Evolutionary conservation across 2,113 vertebrate species (phyloP), one percentile per base, ranked within the genome.

Genomic region (Triplophysa dalaica): DNA sequence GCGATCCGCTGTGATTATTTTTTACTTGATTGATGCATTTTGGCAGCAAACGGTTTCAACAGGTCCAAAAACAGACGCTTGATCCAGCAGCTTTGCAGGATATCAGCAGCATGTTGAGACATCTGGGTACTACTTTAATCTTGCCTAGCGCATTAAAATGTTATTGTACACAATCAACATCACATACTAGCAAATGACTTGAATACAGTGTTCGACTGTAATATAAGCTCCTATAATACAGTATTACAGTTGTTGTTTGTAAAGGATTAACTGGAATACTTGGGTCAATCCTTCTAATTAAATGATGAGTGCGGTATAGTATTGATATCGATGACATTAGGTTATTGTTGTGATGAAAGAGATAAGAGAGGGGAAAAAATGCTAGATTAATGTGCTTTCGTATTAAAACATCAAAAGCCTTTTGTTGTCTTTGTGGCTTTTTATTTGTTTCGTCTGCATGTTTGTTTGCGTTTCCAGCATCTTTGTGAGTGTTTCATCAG

Each of bases 321-420:
- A 14, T 63, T 14, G 38, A 22, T 22, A 19, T 56, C 13, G 13
- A 74, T 12, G 21, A 48, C 45, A 2, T 33, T n/a, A 74, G 58
- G 56, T 45, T 74, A 29, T 17, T 70, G 67, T 54, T 22, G 43
- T 63, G 56, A 62, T 11, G 4, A 1, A 16, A 24, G 4, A 60
- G 10, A 58, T 14, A 54, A 6, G 4, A 8, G 70, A 75, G 62
- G 62, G 41, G 72, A 69, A 67, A 81, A 87, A 91, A 91, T 90
- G 90, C 86, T 67, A 87, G 90, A 91, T 91, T 91, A 92, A 61
- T 81, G 86, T 84, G 89, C 80, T 86, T 86, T 74, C 87, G 87
- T 87, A 85, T 90, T 86, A 89, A 80, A 61, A 76, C 82, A 67
- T 58, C 60, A n/a, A 45, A 14, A 29, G 41, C 17, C 48, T 48